Base-by-base conservation (phyloP, 1,140 invertebrate genomes). In the Limonius californicus region DNA sequence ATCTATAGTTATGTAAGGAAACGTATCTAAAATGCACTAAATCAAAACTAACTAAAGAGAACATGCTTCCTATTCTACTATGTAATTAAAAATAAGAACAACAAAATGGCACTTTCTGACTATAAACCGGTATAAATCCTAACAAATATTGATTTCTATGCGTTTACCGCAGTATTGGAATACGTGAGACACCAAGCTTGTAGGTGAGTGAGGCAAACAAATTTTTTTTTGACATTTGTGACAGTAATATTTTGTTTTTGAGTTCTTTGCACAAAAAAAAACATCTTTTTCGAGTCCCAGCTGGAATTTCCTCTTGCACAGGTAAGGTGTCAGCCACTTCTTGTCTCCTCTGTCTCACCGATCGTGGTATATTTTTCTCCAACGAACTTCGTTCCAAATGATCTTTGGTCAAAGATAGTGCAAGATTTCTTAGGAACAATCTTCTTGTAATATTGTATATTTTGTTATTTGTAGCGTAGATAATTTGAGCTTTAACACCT, bases 401-500 rank as follows among this genome's bases (percentile, higher is more conserved):
- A 45, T 7, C 43, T 45, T n/a, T 45, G 6, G 35, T 59, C 18
- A 59, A 32, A 15, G 50, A 9, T 4, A 18, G 11, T 4, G 42
- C 42, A 8, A 59, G 45, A 12, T n/a, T n/a, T n/a, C n/a, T n/a
- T n/a, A n/a, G n/a, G n/a, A n/a, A n/a, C n/a, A n/a, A n/a, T n/a
- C n/a, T 59, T 21, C 19, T 53, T 59, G 14, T 20, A 4, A 59
- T 16, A 59, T 30, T 43, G n/a, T 45, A 30, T 12, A 35, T 19
- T 6, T 23, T 23, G 15, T 42, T 58, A 59, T 18, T 53, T 59
- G 54, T n/a, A 42, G n/a, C n/a, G n/a, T n/a, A n/a, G n/a, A n/a
- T n/a, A n/a, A n/a, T n/a, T n/a, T n/a, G n/a, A n/a, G n/a, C 57
- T 16, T 62, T 62, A 7, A 62, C 53, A 8, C 61, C 54, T 32